phyloP scores from a whole-genome alignment of 2,888 invertebrate species.

The Pheosia gnoma region DNA sequence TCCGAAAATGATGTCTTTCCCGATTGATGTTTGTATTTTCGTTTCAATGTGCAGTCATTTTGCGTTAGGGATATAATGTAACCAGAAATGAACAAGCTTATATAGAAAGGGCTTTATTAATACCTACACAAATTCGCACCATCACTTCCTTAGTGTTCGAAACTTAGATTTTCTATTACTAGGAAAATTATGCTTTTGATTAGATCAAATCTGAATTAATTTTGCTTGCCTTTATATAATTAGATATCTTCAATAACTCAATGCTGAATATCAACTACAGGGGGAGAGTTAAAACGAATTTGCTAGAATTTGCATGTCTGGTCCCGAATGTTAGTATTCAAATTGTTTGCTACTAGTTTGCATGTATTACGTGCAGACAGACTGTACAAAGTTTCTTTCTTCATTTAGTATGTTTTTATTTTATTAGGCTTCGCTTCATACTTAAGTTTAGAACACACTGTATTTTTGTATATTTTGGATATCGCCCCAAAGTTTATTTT shows the following conservation, averaged over 20 bases:
- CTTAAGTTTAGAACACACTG: too few species aligned
- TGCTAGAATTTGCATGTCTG: slow-evolving; percentile 60
- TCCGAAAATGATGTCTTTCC: slow-evolving; percentile 16
- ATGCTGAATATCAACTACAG: slow-evolving; percentile 28
- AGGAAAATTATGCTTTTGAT: slow-evolving; percentile 21
- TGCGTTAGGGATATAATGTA: slow-evolving; percentile 24
- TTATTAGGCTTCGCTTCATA: slow-evolving; percentile 25
- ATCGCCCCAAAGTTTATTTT: background rate
- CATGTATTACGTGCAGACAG: slow-evolving; percentile 57
- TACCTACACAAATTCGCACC: slow-evolving; percentile 83
- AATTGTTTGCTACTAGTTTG: slow-evolving; percentile 59
- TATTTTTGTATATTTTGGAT: too few species aligned
- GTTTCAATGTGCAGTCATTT: slow-evolving; percentile 15
- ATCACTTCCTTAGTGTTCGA: slow-evolving; percentile 43
- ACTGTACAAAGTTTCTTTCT: slow-evolving; percentile 29
- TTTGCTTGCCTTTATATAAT: slow-evolving; percentile 23
- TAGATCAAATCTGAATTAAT: slow-evolving; percentile 23
- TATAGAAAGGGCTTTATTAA: slow-evolving; percentile 67
- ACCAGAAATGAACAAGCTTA: slow-evolving; percentile 23
- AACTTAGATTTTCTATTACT: slow-evolving; percentile 28
- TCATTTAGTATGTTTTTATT: slow-evolving; percentile 40
- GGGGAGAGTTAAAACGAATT: slow-evolving; percentile 30
- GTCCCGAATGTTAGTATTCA: slow-evolving; percentile 55
- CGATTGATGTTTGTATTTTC: slow-evolving; percentile 26
- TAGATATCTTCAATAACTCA: slow-evolving; percentile 23